These are phyloP conservation scores for Amitus sp. DNA, from an alignment of 2,888 invertebrate genomes.

Conservation along the genomic window DNA sequence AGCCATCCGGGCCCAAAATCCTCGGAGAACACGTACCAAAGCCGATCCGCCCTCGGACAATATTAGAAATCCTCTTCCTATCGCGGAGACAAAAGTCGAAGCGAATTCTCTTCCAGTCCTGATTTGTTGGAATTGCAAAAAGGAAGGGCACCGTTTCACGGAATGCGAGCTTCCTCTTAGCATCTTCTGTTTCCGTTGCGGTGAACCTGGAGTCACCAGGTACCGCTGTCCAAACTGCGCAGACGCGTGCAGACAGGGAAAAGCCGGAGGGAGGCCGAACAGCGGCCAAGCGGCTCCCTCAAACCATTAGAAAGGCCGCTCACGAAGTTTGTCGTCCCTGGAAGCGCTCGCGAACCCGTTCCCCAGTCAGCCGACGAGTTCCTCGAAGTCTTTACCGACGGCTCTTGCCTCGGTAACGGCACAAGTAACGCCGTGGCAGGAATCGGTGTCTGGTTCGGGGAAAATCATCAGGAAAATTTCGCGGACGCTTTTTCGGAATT, in stretches of 20 bases:
- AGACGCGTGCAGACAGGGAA: too few relatives aligned
- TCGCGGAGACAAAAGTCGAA: too few relatives aligned
- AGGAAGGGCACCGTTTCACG: background rate
- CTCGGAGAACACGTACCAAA: too few relatives aligned
- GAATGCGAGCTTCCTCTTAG: background rate
- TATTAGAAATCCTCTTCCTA: too few relatives aligned
- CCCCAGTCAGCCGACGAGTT: background rate
- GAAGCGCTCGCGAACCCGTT: too few relatives aligned
- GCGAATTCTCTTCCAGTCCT: too few relatives aligned
- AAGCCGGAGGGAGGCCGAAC: background rate
- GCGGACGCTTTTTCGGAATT: too few relatives aligned
- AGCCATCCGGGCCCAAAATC: too few relatives aligned
- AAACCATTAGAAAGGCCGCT: background rate
- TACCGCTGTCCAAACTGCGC: slow-evolving; percentile 2
- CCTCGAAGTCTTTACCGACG: slow-evolving; percentile 10
- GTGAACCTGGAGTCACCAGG: background rate
- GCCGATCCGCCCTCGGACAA: too few relatives aligned
- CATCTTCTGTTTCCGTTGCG: slow-evolving; percentile 9
- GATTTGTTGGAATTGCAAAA: slow-evolving; percentile 11
- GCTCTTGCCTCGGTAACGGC: slow-evolving; percentile 6
- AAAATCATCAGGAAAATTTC: background rate
- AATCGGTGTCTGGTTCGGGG: slow-evolving; percentile 4
- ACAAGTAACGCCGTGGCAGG: background rate
- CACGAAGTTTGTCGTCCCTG: background rate
- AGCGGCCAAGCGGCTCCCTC: background rate